Percentiles rank a stretch among this genome's conserved stretches.
These are phyloP conservation scores for Hemaris fuciformis DNA, from an alignment of 2,888 invertebrate genomes.

Conservation along the genomic window DNA sequence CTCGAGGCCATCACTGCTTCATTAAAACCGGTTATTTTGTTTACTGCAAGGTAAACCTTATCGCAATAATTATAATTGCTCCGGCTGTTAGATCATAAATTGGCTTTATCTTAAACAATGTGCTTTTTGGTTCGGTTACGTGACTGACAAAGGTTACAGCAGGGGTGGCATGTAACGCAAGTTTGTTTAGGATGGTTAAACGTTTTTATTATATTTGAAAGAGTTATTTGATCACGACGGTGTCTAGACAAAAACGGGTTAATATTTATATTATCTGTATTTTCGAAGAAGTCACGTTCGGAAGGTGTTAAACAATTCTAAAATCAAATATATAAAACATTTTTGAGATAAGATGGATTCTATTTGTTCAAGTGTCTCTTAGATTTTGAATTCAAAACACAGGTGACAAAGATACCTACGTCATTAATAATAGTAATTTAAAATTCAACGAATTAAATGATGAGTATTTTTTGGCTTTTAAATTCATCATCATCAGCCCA, in stretches of 20 bases:
- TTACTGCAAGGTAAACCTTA: background rate
- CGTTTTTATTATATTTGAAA: background rate
- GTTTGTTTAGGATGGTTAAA: slow-evolving; percentile 3
- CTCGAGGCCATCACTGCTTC: no score
- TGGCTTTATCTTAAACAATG: background rate
- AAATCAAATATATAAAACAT: background rate
- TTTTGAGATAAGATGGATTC: background rate
- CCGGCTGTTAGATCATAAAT: background rate
- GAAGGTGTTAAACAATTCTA: background rate
- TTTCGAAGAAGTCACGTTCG: slow-evolving; percentile 4
- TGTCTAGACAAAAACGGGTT: background rate
- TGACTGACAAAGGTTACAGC: background rate
- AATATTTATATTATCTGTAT: background rate
- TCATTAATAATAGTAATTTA: no score
- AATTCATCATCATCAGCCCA: no score
- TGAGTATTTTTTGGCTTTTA: no score
- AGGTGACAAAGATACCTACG: no score
- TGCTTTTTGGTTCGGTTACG: background rate
- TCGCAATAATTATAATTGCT: background rate
- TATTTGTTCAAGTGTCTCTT: no score
- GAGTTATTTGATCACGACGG: background rate
- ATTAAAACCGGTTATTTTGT: no score
- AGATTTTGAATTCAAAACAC: no score
- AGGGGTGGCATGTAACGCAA: background rate
- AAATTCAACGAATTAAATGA: no score